These are phyloP conservation scores for Brachionus asplanchnoidis DNA, from an alignment of 1,140 invertebrate genomes.

Conservation along the genomic window DNA sequence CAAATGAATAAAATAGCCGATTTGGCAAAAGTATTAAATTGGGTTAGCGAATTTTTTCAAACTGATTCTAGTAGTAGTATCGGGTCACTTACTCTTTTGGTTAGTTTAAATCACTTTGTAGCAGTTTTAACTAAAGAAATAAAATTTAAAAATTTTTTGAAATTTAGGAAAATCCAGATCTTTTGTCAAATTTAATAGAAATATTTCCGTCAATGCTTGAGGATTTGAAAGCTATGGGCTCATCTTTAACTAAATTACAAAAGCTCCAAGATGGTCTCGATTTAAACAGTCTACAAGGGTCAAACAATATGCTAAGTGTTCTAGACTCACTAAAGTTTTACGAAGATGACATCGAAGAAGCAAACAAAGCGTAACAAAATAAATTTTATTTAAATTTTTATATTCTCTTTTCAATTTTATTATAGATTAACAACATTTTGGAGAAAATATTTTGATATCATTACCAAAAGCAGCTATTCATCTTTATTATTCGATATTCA, in stretches of 20 bases:
- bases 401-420: background rate
- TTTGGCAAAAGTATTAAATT: background rate
- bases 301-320: constrained; percentile 20
- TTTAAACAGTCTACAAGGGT: background rate
- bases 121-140: background rate
- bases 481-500: constrained; percentile 20
- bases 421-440: constrained; percentile 2
- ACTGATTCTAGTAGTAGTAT: constrained; percentile 37
- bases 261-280: background rate
- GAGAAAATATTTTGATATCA: constrained; percentile 18
- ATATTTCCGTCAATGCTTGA: background rate
- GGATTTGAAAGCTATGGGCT: background rate
- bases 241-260: constrained; percentile 1
- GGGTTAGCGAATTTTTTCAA: constrained; percentile 26
- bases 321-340: constrained; percentile 26
- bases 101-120: background rate
- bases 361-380: background rate
- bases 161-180: constrained; percentile 9
- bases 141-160: background rate
- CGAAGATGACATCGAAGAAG: constrained; percentile 9
- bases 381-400: background rate
- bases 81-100: constrained; percentile 23
- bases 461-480: constrained; percentile 22
- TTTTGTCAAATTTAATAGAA: background rate
- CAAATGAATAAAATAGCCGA: constrained; percentile 13